Conservation (phyloP, 2,113 vertebrate genomes). For the Caranx ignobilis region DNA sequence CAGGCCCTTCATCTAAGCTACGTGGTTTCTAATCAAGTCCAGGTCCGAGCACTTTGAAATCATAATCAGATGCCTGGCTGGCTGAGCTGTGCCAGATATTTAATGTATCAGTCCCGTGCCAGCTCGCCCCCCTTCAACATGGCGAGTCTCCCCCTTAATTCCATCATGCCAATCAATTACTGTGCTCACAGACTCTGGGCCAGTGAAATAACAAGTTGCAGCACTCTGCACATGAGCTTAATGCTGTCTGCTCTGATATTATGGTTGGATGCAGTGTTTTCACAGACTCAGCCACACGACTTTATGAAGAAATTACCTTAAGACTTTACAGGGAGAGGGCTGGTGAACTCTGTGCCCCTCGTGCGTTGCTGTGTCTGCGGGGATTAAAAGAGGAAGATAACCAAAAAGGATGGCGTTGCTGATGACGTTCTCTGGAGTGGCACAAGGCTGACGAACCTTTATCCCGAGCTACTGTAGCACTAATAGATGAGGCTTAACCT, state of each 20-base stretch:
- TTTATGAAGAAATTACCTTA: constrained; percentile 64
- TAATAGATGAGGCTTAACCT: constrained; percentile 78
- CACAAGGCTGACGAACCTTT: constrained; percentile 63
- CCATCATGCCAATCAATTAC: constrained; percentile 77
- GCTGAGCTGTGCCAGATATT: constrained; percentile 69
- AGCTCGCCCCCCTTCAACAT: constrained; percentile 55
- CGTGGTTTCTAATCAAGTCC: constrained; percentile 75
- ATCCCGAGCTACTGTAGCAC: constrained; percentile 64
- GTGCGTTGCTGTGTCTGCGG: constrained; percentile 59
- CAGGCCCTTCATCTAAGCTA: constrained; percentile 62
- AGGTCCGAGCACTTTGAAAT: constrained; percentile 78
- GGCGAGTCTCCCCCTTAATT: constrained; percentile 68
- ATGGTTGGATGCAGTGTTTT: constrained; percentile 46
- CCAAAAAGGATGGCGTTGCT: constrained; percentile 44
- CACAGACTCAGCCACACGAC: constrained; percentile 35
- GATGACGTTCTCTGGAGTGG: constrained; percentile 61
- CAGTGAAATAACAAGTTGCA: constrained; percentile 64
- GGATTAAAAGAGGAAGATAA: constrained; percentile 73
- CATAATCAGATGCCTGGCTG: constrained; percentile 78
- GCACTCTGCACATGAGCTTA: constrained; percentile 29
- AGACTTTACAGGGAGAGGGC: constrained; percentile 46
- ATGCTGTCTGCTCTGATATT: constrained; percentile 48
- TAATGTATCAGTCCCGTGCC: constrained; percentile 67
- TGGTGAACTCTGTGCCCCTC: constrained; percentile 58
- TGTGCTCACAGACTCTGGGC: constrained; percentile 50